These are phyloP conservation scores for Antrozous pallidus DNA, from an alignment of 2,797 vertebrate species.

Conservation along the genomic window DNA sequence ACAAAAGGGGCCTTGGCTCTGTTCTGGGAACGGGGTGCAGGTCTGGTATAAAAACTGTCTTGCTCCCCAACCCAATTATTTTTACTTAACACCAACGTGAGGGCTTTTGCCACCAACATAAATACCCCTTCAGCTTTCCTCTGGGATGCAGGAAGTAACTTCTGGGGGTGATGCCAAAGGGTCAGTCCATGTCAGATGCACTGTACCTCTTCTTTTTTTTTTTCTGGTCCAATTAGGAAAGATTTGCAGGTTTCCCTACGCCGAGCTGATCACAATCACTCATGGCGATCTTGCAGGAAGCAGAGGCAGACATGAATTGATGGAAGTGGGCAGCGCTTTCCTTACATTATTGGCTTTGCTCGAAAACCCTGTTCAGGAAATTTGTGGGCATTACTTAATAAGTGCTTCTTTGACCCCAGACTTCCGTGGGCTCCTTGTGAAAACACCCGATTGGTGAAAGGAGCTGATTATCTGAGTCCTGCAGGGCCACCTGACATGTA, in stretches of 20 bases:
- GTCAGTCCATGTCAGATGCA: neutral
- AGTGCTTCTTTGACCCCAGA: constrained; percentile 1
- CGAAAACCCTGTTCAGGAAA: constrained; percentile 57
- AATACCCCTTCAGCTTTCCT: neutral
- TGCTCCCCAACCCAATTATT: neutral
- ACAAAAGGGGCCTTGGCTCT: neutral
- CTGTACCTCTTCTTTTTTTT: neutral
- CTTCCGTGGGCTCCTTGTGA: neutral
- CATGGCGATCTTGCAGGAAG: constrained; percentile 47
- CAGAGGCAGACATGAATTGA: constrained; percentile 63
- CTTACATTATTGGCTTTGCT: neutral
- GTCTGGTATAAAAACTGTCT: accelerated
- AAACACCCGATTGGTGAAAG: neutral
- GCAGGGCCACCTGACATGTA: neutral
- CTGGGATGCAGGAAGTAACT: neutral
- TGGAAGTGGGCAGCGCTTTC: constrained; percentile 65
- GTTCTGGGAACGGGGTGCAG: neutral
- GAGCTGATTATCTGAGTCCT: neutral
- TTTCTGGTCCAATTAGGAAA: neutral
- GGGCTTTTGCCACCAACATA: neutral
- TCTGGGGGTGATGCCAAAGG: neutral
- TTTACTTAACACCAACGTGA: neutral
- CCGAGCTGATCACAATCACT: neutral
- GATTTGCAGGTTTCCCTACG: neutral
- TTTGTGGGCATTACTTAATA: constrained; percentile 29